Evolutionary conservation across 35 echinoderm and acorn worm species (phyloP).

Genomic region (Patiria miniata): DNA sequence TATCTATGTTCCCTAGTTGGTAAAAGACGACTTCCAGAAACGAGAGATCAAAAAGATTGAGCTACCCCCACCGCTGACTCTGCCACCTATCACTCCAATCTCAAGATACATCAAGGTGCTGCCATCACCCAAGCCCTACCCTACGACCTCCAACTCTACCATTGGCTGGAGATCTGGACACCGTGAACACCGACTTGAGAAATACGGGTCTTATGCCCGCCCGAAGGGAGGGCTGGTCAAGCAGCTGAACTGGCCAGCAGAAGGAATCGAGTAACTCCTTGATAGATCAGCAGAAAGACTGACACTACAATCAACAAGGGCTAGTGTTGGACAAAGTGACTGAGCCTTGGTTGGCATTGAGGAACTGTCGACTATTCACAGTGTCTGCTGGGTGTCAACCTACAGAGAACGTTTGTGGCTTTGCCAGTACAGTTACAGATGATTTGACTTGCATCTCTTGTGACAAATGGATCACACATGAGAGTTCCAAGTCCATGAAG

Average conservation of each 20-base stretch:
- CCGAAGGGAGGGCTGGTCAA: constrained; percentile 87
- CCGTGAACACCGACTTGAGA: constrained; percentile 64
- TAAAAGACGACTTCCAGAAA: constrained; percentile 92
- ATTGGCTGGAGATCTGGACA: constrained; percentile 89
- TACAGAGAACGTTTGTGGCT: no score
- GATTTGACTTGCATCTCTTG: no score
- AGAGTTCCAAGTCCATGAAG: no score
- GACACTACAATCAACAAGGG: no score
- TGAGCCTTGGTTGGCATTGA: no score
- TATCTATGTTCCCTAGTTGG: constrained; percentile 66
- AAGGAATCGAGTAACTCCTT: constrained; percentile 69
- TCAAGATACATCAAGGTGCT: constrained; percentile 92
- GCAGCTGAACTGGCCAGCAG: constrained; percentile 92
- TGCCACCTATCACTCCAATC: constrained; percentile 96
- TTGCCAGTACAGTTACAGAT: no score
- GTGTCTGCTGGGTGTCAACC: no score
- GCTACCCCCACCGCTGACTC: constrained; percentile 76
- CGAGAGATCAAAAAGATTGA: constrained; percentile 83
- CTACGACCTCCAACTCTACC: constrained; percentile 61
- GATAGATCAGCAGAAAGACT: no score
- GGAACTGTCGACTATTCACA: no score
- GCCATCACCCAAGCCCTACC: constrained; percentile 76
- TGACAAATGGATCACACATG: no score
- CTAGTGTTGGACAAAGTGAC: no score
- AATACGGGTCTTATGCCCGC: constrained; percentile 87